These are phyloP conservation scores for Caenorhabditis drosophilae DNA, from an alignment of 2,888 invertebrate genomes.

Conservation along the genomic window DNA sequence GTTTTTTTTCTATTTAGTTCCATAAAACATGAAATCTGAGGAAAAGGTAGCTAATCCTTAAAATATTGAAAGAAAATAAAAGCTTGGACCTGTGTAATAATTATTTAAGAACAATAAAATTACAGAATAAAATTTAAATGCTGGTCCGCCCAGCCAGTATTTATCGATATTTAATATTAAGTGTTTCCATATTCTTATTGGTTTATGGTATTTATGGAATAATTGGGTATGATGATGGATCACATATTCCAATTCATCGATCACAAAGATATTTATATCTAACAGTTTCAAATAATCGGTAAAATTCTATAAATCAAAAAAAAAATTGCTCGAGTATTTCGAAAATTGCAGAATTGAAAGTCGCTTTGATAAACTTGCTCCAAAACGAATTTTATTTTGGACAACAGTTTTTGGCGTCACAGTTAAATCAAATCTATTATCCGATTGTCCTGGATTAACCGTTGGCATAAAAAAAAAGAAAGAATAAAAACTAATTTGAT, in stretches of 20 bases:
- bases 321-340: background rate
- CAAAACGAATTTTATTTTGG: conserved; percentile 61
- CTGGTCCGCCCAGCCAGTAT: conserved; percentile 42
- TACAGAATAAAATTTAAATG: conserved; percentile 15
- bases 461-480: conserved; percentile 6
- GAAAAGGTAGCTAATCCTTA: too few relatives aligned
- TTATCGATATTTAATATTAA: conserved; percentile 38
- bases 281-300: conserved; percentile 47
- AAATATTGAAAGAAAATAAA: too few relatives aligned
- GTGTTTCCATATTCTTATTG: conserved; percentile 15
- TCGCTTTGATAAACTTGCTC: conserved; percentile 46
- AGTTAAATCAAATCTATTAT: conserved; percentile 5
- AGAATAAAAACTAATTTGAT: too few relatives aligned
- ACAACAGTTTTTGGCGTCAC: conserved; percentile 54
- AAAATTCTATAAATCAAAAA: background rate
- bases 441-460: conserved; percentile 48
- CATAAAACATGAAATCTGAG: too few relatives aligned
- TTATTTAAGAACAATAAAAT: background rate
- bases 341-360: conserved; percentile 38
- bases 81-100: too few relatives aligned
- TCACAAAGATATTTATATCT: conserved; percentile 53
- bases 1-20: too few relatives aligned
- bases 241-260: conserved; percentile 25
- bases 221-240: conserved; percentile 47
- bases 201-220: conserved; percentile 48